Evolutionary conservation across 2,888 invertebrate genomes (phyloP).

Genomic region (Hanleya hanleyi): DNA sequence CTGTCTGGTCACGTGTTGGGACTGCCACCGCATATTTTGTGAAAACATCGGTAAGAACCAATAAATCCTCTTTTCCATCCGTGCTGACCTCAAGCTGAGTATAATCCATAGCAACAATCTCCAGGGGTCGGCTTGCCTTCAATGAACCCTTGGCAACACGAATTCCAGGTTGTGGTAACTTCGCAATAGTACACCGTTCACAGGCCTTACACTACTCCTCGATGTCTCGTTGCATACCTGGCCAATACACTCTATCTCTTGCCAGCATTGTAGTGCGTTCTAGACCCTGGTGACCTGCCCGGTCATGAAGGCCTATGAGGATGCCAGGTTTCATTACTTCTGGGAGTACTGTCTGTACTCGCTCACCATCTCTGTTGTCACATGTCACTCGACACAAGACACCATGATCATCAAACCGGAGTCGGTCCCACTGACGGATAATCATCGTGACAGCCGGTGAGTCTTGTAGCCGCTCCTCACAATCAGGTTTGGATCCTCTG

Average conservation of each 20-base stretch:
- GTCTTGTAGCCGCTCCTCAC: too few species aligned
- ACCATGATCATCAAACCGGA: neutral
- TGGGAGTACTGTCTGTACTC: neutral
- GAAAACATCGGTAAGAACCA: conserved; percentile 27
- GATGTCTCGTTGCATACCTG: neutral
- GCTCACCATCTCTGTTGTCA: neutral
- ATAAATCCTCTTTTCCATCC: conserved; percentile 17
- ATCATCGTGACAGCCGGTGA: conserved; percentile 3
- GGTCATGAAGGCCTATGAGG: conserved; percentile 1
- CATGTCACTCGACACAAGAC: neutral
- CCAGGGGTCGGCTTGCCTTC: neutral
- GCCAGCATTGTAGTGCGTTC: neutral
- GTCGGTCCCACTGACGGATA: conserved; percentile 2
- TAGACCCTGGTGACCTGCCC: conserved; percentile 14
- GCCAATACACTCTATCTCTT: conserved; percentile 5
- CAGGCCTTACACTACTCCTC: neutral
- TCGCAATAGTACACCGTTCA: conserved; percentile 8
- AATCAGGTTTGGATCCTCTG: too few species aligned
- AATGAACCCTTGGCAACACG: neutral
- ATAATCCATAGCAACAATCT: neutral
- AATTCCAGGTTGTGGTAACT: neutral
- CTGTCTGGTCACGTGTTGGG: conserved; percentile 25
- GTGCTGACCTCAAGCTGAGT: neutral
- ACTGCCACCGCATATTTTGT: conserved; percentile 20
- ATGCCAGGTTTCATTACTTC: neutral